Percentiles rank a stretch among this genome's conserved stretches.
phyloP scores from a whole-genome alignment of 2,888 invertebrate genomes.

The Lampropteryx suffumata region DNA sequence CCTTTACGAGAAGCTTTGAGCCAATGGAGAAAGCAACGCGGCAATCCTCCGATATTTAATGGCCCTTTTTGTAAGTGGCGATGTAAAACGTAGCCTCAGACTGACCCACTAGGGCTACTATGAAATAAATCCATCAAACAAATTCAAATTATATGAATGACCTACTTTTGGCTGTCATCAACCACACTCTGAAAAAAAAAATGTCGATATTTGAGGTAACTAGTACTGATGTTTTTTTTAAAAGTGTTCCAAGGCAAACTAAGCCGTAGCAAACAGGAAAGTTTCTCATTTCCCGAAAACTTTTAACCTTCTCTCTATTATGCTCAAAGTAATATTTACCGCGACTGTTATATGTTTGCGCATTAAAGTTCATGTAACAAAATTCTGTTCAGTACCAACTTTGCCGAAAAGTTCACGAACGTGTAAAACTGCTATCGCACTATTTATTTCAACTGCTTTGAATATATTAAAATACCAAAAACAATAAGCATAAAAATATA shows the following conservation, averaged over 20 bases:
- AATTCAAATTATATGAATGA: no score
- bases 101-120: no score
- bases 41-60: not conserved
- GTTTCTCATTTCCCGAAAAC: constrained; percentile 7
- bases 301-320: constrained; percentile 3
- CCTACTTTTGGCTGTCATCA: no score
- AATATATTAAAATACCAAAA: not conserved
- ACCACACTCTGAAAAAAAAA: no score
- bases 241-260: not conserved
- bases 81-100: no score
- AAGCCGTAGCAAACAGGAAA: constrained; percentile 2
- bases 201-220: no score
- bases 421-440: not conserved
- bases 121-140: no score
- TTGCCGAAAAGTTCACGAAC: not conserved
- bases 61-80: no score
- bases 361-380: constrained; percentile 5
- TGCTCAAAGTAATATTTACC: constrained; percentile 7
- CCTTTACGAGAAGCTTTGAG: not conserved
- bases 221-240: no score
- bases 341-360: constrained; percentile 5
- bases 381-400: constrained; percentile 1
- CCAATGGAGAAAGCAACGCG: not conserved
- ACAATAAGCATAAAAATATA: no score
- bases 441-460: not conserved